These are phyloP conservation scores for Notarius quadriscutis DNA, from an alignment of 2,113 vertebrate genomes.

Conservation along the genomic window DNA sequence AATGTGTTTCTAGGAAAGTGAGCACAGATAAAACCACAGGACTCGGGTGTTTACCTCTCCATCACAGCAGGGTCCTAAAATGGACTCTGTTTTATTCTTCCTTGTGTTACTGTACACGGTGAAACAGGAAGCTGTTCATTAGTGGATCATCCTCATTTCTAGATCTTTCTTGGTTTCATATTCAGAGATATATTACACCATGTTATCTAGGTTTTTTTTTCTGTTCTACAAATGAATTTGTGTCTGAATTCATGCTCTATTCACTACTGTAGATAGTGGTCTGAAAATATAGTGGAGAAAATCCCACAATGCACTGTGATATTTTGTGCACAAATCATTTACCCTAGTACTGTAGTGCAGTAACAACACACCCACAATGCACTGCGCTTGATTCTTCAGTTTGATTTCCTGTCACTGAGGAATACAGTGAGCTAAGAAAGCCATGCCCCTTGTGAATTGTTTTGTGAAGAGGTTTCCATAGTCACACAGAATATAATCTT, in stretches of 20 bases:
- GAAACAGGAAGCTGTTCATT: background rate
- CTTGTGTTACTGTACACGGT: background rate
- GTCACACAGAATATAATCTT: background rate
- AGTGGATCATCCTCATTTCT: background rate
- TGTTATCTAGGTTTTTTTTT: background rate
- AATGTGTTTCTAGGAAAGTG: slow-evolving; percentile 62
- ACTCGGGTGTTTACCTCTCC: slow-evolving; percentile 9
- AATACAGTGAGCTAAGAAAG: background rate
- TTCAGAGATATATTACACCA: background rate
- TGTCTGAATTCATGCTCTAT: background rate
- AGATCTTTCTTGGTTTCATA: background rate
- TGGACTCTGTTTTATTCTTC: background rate
- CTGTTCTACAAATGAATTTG: background rate
- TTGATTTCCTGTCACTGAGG: background rate
- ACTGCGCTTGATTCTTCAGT: background rate
- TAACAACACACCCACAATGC: background rate
- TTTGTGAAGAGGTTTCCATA: background rate
- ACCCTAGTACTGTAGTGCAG: background rate
- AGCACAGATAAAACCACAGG: slow-evolving; percentile 15
- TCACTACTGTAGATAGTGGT: background rate
- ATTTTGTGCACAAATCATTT: background rate
- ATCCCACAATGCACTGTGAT: background rate
- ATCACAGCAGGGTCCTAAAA: background rate
- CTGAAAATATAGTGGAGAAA: background rate
- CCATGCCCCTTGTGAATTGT: background rate